A percentile compares a stretch with the other conserved stretches of the same genome.
Evolutionary conservation across 2,113 vertebrate genomes (phyloP).

Genomic region (Athene noctua): DNA sequence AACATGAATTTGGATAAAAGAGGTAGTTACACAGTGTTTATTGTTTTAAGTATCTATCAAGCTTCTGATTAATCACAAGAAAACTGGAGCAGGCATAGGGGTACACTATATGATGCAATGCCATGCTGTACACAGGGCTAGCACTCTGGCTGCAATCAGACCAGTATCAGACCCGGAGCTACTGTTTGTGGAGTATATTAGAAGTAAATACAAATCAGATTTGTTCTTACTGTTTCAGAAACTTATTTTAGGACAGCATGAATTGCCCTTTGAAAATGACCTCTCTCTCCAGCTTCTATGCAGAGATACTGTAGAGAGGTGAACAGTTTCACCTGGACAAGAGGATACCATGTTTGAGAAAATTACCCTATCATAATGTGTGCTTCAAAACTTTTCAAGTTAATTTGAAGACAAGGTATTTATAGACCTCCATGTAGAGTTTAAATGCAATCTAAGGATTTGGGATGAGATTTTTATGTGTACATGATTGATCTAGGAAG

Average conservation of each 20-base stretch:
- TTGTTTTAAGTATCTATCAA: neutral
- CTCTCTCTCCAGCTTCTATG: neutral
- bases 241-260: neutral
- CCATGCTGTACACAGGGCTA: neutral
- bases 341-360: neutral
- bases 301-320: neutral
- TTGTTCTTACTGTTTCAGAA: neutral
- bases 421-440: neutral
- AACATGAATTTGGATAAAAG: neutral
- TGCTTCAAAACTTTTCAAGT: neutral
- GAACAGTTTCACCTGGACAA: neutral
- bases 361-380: neutral
- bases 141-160: neutral
- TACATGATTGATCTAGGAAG: neutral
- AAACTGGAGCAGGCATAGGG: neutral
- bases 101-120: neutral
- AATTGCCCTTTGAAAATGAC: neutral
- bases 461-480: neutral
- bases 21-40: neutral
- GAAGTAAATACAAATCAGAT: neutral
- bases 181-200: neutral
- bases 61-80: neutral
- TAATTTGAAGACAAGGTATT: neutral
- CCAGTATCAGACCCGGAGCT: neutral
- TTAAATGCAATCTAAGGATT: neutral